Base-by-base conservation (phyloP, 2,113 vertebrate species). In the Pandion haliaetus region DNA sequence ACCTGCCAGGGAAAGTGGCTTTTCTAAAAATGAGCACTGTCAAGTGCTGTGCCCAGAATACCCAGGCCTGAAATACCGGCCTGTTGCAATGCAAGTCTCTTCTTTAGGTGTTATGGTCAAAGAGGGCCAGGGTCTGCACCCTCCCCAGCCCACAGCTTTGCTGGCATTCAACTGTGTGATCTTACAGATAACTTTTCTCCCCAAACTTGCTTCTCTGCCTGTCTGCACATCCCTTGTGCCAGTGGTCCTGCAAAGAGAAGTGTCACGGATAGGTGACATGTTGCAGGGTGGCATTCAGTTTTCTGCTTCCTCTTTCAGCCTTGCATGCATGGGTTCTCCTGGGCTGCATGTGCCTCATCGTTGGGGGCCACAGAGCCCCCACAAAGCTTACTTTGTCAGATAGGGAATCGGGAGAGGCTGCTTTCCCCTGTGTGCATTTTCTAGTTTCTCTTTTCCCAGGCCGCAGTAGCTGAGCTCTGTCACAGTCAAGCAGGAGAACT, bases 151-250 rank as follows among this genome's bases (percentile, higher is more conserved):
- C 76, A 8, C 8, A 3, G 71, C 69, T 65, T 32, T 63, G 63
- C 80, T 91, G 69, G 14, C 29, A 1, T 91, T 45, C 47, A 36
- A 0, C 24, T 8, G 5, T 34, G 62, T 6, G 2, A 21, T 65
- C 77, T 49, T 8, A 4, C 5, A 25, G 50, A n/a, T 58, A 17
- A 0, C n/a, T 79, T 87, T 29, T 69, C 52, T 73, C 50, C 57
- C 49, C 72, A 42, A 0, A 49, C 6, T 42, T 79, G 42, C 62
- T 72, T 20, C 61, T 76, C 54, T 73, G 69, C 55, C 36, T 58
- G n/a, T 8, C 62, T 42, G 44, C 0, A 0, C 3, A 42, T 58
- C 38, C 82, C 81, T n/a, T 1, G 6, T 4, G 1, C 24, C 3
- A 0, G 9, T 9, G 58, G 42, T 50, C n/a, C 65, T 88, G 86